These are phyloP conservation scores for zebrafish (Danio rerio) DNA, from an alignment of 2,113 vertebrate species.

Conservation along the genomic window DNA sequence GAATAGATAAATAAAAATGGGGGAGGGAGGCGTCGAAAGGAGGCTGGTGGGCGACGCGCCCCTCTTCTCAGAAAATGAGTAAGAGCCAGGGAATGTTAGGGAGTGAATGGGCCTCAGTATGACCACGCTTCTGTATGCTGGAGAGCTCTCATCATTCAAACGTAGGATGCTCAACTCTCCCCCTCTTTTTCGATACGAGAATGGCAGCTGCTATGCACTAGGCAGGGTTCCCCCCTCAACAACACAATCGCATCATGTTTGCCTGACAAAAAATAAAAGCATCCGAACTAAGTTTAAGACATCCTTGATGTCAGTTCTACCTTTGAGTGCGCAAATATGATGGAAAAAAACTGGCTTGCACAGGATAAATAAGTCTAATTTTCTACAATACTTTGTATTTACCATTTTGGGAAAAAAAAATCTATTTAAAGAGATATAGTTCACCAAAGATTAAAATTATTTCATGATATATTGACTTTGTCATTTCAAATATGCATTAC, in stretches of 20 bases:
- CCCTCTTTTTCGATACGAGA: conserved; percentile 37
- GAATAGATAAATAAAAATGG: conserved; percentile 44
- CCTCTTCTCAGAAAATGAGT: conserved; percentile 37
- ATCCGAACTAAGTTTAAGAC: background rate
- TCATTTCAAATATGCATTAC: too few species aligned
- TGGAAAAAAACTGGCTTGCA: background rate
- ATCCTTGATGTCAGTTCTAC: background rate
- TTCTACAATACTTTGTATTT: too few species aligned
- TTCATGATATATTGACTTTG: too few species aligned
- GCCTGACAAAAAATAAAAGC: conserved; percentile 10
- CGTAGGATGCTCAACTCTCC: conserved; percentile 39
- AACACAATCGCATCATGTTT: conserved; percentile 45
- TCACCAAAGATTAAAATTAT: too few species aligned
- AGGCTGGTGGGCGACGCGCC: conserved; percentile 34
- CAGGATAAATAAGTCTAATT: too few species aligned
- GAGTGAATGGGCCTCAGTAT: conserved; percentile 40
- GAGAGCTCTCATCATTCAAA: conserved; percentile 46
- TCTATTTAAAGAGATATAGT: too few species aligned
- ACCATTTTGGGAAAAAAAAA: too few species aligned
- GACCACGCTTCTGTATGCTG: conserved; percentile 39
- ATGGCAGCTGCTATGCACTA: conserved; percentile 49
- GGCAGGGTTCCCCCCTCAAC: conserved; percentile 47
- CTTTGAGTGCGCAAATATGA: too few species aligned
- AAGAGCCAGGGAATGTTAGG: conserved; percentile 36
- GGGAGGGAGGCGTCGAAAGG: conserved; percentile 17